Base-by-base conservation (phyloP, 2,888 invertebrate species). In the Laspeyria flexula region DNA sequence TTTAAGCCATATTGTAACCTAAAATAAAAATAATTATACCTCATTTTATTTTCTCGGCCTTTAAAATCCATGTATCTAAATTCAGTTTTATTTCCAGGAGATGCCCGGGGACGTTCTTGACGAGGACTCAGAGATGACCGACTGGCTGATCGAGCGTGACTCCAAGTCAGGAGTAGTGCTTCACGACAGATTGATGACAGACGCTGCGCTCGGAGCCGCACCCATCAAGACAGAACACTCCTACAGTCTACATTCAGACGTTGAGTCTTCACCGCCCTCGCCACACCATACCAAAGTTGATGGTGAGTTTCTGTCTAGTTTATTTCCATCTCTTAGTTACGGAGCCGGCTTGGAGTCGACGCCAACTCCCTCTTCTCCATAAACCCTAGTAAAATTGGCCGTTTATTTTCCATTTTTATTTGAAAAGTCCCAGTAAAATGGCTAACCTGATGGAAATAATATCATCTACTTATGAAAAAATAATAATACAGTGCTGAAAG, bases 141-240 rank as follows among this genome's bases (percentile, higher is more conserved):
- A 95, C 85, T 95, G 96, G 96, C 93, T 95, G 74, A 93, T 95
- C 71, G 94, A 94, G 67, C 93, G 95, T 62, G 95, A 95, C 79
- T 91, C 93, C 55, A 94, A 94, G 81, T 93, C 94, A 41, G 94
- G 94, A 16, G 96, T 98, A 58, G 96, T 98, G 44, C 93, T 98
- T 21, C 96, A 98, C 86, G 98, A 98, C 90, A 94, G 97, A 77
- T 94, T 98, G 71, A 97, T 97, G 95, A 96, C 97, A 9, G 97
- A 97, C 75, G 97, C 98, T 2, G 95, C 96, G 15, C 93, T 97
- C 43, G 96, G 96, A 62, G 95, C 96, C 43, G 86, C 79, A 0
- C 97, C 97, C 65, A 98, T 98, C 83, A 97, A 98, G 91, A 95
- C 96, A 58, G 98, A 98, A 88, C 98, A 98, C 93, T 97, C 97